phyloP scores from a whole-genome alignment of 1,140 invertebrate genomes.

The Xylocopa sonorina region DNA sequence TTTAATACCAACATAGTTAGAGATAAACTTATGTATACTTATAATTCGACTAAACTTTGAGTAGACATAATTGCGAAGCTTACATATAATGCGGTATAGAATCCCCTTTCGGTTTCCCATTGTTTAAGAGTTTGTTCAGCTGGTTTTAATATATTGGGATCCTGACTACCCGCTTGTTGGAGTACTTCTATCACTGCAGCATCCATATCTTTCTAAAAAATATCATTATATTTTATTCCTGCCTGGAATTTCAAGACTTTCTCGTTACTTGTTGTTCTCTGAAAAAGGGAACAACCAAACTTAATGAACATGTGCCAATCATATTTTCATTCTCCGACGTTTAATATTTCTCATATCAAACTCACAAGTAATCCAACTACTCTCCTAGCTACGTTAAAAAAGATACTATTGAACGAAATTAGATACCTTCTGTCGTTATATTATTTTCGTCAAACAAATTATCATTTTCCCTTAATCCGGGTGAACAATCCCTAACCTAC shows the following conservation, averaged over 20 bases:
- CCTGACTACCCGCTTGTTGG: constrained; percentile 92
- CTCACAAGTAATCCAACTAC: background rate
- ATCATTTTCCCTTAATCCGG: constrained; percentile 35
- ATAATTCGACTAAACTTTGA: background rate
- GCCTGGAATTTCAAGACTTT: background rate
- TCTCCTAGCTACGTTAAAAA: background rate
- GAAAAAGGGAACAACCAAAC: constrained; percentile 9
- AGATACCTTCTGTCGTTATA: constrained; percentile 22
- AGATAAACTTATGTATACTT: background rate
- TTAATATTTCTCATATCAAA: background rate
- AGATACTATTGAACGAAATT: background rate
- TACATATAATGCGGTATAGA: constrained; percentile 93
- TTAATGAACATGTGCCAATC: constrained; percentile 40
- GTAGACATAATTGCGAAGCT: constrained; percentile 64
- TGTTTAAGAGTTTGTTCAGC: constrained; percentile 92
- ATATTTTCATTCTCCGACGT: background rate
- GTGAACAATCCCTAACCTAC: constrained; percentile 50
- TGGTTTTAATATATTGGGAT: constrained; percentile 91
- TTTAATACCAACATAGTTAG: constrained; percentile 12
- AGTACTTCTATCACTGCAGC: constrained; percentile 87
- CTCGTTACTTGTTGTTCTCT: constrained; percentile 2
- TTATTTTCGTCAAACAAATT: constrained; percentile 29
- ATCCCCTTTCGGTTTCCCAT: constrained; percentile 94
- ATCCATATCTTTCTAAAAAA: constrained; percentile 74
- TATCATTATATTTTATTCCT: background rate